These are phyloP conservation scores for Andrena chrysosceles DNA, from an alignment of 2,888 invertebrate genomes.

Conservation along the genomic window DNA sequence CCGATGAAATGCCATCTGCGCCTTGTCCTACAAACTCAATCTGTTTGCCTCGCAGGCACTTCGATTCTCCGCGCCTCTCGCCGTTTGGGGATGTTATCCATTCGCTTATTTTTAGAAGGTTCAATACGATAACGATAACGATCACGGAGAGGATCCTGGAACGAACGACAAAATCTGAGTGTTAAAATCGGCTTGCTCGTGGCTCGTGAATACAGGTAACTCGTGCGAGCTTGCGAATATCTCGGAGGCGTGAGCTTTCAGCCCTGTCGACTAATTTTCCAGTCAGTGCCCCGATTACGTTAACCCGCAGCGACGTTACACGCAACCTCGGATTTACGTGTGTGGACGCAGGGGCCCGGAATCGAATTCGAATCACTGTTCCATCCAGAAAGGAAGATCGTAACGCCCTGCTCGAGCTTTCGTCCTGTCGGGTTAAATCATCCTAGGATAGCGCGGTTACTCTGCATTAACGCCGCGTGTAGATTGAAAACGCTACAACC, in stretches of 20 bases:
- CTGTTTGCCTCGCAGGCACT: not conserved
- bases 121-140: not conserved
- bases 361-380: constrained; percentile 62
- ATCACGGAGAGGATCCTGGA: not conserved
- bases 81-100: not conserved
- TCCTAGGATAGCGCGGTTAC: constrained; percentile 54
- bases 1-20: constrained; percentile 42
- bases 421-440: constrained; percentile 62
- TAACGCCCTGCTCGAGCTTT: constrained; percentile 23
- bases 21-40: constrained; percentile 26
- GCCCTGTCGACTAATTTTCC: constrained; percentile 62
- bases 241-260: constrained; percentile 46
- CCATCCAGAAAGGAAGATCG: constrained; percentile 42
- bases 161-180: not conserved
- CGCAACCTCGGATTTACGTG: constrained; percentile 56
- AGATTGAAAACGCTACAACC: constrained; percentile 50
- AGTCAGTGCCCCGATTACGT: constrained; percentile 52
- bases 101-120: too few relatives aligned
- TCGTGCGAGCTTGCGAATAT: not conserved
- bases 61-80: not conserved
- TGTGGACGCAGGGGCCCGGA: constrained; percentile 33
- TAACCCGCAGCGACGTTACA: constrained; percentile 52
- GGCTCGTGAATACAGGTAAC: not conserved
- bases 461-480: constrained; percentile 58
- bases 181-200: constrained; percentile 7